Evolutionary conservation across 2,113 vertebrate species (phyloP).

Genomic region (Odontesthes bonariensis): DNA sequence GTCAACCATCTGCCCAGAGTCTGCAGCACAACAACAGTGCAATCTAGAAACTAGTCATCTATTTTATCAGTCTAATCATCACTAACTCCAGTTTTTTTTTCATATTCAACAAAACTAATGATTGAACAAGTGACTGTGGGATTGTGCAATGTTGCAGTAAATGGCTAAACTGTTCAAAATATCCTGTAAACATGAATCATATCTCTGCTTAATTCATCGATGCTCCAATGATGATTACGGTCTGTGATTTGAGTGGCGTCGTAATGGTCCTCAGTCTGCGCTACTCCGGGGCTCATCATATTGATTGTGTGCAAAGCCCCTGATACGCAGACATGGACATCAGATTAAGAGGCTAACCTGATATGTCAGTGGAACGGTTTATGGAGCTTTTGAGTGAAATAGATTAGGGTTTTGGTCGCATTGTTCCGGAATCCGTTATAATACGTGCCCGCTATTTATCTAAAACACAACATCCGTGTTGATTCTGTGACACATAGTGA

Average conservation of each 20-base stretch:
- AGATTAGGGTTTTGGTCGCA: constrained; percentile 47
- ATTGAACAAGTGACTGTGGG: background rate
- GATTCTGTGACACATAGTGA: background rate
- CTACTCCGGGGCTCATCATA: constrained; percentile 61
- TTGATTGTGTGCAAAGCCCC: constrained; percentile 75
- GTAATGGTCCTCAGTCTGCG: constrained; percentile 28
- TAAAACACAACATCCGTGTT: background rate
- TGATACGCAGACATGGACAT: constrained; percentile 48
- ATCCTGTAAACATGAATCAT: background rate
- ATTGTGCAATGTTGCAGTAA: background rate
- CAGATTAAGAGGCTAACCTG: constrained; percentile 78
- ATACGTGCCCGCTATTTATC: constrained; percentile 2
- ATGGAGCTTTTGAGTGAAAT: constrained; percentile 53
- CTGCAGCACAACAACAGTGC: constrained; percentile 22
- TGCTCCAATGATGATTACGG: constrained; percentile 28
- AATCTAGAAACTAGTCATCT: constrained; percentile 18
- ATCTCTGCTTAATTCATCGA: background rate
- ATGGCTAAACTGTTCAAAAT: background rate
- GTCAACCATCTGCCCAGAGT: constrained; percentile 59
- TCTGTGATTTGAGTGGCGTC: constrained; percentile 29
- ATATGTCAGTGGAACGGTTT: constrained; percentile 46
- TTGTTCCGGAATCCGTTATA: constrained; percentile 28
- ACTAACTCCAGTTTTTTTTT: background rate
- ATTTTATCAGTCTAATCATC: background rate
- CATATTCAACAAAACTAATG: background rate